A percentile compares a stretch with the other conserved stretches of the same genome.
Evolutionary conservation across 2,888 invertebrate species (phyloP).

Genomic region (Oxystoma pomonae): DNA sequence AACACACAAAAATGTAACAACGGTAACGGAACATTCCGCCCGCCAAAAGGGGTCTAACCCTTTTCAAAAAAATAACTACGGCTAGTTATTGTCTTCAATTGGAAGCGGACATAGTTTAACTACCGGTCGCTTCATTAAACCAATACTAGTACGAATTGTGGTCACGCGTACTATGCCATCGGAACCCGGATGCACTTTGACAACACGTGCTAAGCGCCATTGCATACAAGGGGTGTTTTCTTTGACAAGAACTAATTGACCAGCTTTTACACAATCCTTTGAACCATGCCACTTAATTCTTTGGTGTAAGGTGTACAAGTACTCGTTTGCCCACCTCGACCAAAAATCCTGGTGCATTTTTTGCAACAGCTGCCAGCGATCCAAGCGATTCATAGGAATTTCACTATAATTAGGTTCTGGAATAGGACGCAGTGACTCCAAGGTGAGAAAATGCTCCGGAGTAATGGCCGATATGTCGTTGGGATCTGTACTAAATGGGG

Average conservation of each 20-base stretch:
- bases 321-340: not conserved
- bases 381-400: not conserved
- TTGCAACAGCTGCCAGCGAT: not conserved
- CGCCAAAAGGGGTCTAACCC: not conserved
- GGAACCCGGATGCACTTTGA: not conserved
- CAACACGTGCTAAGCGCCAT: not conserved
- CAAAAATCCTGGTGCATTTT: not conserved
- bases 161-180: not conserved
- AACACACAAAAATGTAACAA: not conserved
- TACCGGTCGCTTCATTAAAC: not conserved
- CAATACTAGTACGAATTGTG: not conserved
- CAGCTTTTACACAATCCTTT: not conserved
- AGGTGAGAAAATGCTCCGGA: constrained; percentile 23
- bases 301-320: not conserved
- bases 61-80: not conserved
- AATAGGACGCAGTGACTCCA: constrained; percentile 6
- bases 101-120: not conserved
- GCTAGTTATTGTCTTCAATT: no score
- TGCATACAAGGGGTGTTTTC: not conserved
- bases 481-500: constrained; percentile 32
- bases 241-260: not conserved
- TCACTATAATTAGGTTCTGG: not conserved
- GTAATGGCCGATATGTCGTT: constrained; percentile 22
- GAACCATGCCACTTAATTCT: not conserved
- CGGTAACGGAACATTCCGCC: not conserved